Base-by-base conservation (phyloP, 2,113 vertebrate genomes). In the Tringa solitaria region DNA sequence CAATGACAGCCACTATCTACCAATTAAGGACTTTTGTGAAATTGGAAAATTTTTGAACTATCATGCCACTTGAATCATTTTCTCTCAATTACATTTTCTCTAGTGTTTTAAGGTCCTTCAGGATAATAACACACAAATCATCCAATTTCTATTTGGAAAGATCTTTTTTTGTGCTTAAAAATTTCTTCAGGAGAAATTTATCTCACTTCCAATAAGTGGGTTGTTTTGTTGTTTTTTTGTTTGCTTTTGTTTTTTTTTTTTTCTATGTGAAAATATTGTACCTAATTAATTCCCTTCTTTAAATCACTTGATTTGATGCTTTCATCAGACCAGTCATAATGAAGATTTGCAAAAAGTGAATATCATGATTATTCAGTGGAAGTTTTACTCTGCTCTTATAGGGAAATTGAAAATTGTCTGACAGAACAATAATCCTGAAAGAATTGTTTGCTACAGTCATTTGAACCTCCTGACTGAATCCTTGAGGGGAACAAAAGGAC, bases 191-290 rank as follows among this genome's bases (percentile, higher is more conserved):
- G 41, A 48, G 8, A 72, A 68, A 64, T 18, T 54, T 54, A 4
- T 37, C 3, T 84, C 14, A 12, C n/a, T 67, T 93, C 61, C 27
- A 61, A 4, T n/a, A 37, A 41, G 4, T 2, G 67, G 2, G 4
- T 12, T 70, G 5, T 14, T 61, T 54, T 6, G 18, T 19, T 32
- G 28, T 5, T 3, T 19, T 53, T 54, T 33, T 56, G 30, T 32
- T 56, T 32, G 54, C 2, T 32, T 54, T 12, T 11, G 6, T 32
- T 54, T 51, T 27, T 51, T 0, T 15, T 51, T 0, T 22, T n/a
- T 10, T 4, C 1, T 37, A 3, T 37, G 3, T 64, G 35, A 45
- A 86, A 64, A 51, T 8, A 7, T 12, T 30, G 30, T 28, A 19
- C 8, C 20, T 28, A 75, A 43, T 37, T 60, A 5, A 37, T 45